These are phyloP conservation scores for Moxostoma hubbsi DNA, from an alignment of 2,797 vertebrate species.

Conservation along the genomic window DNA sequence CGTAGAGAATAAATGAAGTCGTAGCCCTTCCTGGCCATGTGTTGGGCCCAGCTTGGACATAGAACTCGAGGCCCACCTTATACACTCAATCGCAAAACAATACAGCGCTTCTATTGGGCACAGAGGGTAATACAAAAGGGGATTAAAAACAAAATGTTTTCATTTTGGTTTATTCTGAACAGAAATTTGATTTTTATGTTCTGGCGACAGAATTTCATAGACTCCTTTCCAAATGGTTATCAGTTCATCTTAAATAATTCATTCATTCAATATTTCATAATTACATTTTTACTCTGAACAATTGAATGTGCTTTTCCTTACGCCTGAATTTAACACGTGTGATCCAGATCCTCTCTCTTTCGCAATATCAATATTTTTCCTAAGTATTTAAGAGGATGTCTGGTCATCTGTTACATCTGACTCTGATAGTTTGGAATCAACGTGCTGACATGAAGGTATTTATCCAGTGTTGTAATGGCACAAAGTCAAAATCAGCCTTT, in stretches of 20 bases:
- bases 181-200: too few relatives aligned
- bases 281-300: too few relatives aligned
- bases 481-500: conserved; percentile 29
- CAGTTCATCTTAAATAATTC: too few relatives aligned
- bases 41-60: conserved; percentile 43
- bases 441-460: conserved; percentile 22
- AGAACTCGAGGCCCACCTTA: conserved; percentile 35
- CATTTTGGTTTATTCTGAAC: too few relatives aligned
- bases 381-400: conserved; percentile 18
- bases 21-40: conserved; percentile 34
- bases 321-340: conserved; percentile 42
- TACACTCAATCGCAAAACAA: conserved; percentile 46
- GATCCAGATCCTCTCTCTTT: conserved; percentile 31
- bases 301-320: too few relatives aligned
- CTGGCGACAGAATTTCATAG: too few relatives aligned
- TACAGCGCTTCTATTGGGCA: conserved; percentile 49
- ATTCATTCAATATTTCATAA: too few relatives aligned
- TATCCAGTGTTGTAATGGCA: conserved; percentile 23
- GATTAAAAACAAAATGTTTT: too few relatives aligned
- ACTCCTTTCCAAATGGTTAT: too few relatives aligned
- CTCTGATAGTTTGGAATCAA: conserved; percentile 16
- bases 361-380: conserved; percentile 11
- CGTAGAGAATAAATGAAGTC: conserved; percentile 41
- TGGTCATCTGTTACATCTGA: conserved; percentile 26
- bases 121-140: conserved; percentile 45